Evolutionary conservation across 2,113 vertebrate species (phyloP).

Genomic region (Aptenodytes patagonicus): DNA sequence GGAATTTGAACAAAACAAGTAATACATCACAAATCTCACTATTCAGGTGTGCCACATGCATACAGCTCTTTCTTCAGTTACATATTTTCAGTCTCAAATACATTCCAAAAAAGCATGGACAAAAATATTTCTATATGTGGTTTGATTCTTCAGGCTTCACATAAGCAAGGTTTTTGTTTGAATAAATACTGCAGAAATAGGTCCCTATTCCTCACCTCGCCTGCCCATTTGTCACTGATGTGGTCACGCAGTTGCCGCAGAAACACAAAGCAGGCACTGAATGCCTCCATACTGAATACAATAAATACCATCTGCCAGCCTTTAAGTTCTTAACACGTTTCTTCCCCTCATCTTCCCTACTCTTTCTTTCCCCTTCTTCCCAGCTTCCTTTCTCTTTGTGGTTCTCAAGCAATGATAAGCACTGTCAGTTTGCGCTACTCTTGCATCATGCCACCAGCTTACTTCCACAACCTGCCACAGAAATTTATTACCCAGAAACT

Average conservation of each 20-base stretch:
- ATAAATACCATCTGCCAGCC: not conserved
- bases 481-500: slow-evolving; percentile 7
- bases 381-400: not conserved
- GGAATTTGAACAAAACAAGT: not conserved
- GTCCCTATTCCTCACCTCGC: not conserved
- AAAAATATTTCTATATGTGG: not conserved
- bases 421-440: not conserved
- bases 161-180: not conserved
- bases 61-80: not conserved
- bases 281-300: not conserved
- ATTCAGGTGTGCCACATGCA: not conserved
- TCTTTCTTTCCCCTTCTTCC: not conserved
- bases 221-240: not conserved
- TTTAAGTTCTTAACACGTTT: not conserved
- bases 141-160: not conserved
- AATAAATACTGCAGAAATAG: not conserved
- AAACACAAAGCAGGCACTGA: not conserved
- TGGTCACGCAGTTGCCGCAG: not conserved
- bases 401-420: not conserved
- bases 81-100: not conserved
- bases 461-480: not conserved
- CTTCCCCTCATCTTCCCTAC: not conserved
- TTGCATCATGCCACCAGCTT: not conserved
- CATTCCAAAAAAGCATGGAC: not conserved
- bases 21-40: not conserved